phyloP scores from a whole-genome alignment of 2,113 vertebrate species.

The Pongo pygmaeus region DNA sequence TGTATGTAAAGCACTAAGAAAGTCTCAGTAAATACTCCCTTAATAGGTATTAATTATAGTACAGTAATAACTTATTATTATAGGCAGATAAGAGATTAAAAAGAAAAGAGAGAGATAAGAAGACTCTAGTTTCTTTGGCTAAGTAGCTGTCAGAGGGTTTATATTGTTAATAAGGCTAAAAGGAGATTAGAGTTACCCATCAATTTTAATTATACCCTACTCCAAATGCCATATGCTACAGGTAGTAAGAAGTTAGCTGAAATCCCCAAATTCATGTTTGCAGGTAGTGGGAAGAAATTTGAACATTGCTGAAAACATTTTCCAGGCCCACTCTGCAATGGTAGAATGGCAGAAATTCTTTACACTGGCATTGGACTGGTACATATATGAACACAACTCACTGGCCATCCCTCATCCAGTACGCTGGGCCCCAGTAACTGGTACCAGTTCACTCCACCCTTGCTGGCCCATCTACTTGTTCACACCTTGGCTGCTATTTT shows the following conservation, averaged over 20 bases:
- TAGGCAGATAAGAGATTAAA: background rate
- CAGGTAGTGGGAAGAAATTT: background rate
- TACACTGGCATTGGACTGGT: background rate
- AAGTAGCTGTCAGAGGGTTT: background rate
- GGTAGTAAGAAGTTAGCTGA: background rate
- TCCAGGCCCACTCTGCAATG: background rate
- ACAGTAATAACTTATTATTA: background rate
- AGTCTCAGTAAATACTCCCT: background rate
- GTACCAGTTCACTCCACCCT: background rate
- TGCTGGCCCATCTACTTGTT: background rate
- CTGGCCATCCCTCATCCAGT: background rate
- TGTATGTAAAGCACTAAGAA: background rate
- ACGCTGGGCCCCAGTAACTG: background rate
- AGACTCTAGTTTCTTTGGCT: background rate
- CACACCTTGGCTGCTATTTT: background rate
- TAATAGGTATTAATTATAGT: background rate
- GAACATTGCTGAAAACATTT: background rate
- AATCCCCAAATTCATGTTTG: background rate
- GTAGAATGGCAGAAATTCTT: background rate
- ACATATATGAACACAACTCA: background rate
- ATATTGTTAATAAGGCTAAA: conserved; percentile 2
- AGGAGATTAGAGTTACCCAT: background rate
- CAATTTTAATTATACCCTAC: conserved; percentile 30
- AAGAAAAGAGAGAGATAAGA: background rate
- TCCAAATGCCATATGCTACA: conserved; percentile 31